Evolutionary conservation across 2,888 invertebrate genomes (phyloP), one percentile per base, ranked within the genome.

Genomic region (Sphaerophoria taeniata): DNA sequence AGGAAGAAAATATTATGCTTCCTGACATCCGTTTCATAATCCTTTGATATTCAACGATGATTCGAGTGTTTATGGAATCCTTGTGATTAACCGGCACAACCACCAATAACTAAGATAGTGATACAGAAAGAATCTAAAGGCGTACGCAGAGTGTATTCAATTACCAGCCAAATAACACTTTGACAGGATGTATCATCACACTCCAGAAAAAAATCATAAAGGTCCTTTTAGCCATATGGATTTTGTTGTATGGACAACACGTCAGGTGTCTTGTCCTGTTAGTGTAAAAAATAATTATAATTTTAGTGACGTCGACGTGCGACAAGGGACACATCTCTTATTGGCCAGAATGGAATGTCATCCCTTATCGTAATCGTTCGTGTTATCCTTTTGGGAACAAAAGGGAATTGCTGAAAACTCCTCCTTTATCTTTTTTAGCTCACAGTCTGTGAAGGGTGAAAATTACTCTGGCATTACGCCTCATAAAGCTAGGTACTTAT

Each of bases 21-120:
- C 85, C 85, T 81, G 81, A 74, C 81, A 85, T 73, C 85, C 85
- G 85, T 81, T 85, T 77, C 65, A 85, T 85, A 81, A 85, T 85
- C 81, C 77, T 45, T 63, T 55, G 60, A 39, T 58, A 55, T 79
- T 79, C 72, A 67, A 79, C 63, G 80, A 47, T 79, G 47, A 79
- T 79, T 24, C 24, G 24, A 69, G 71, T 78, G 65, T 77, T 61
- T 76, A 76, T 85, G 36, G 69, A 70, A 76, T 85, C 51, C 75
- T 70, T 80, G 53, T 77, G 76, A 85, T 70, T 85, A 85, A 80
- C 65, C 84, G 56, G 67, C 72, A 76, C 76, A 60, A 65, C 14
- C n/a, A 80, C 76, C 67, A 65, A 5, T 7, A 36, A 11, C 4
- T 24, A 24, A 24, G 24, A 24, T 24, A 24, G 24, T 24, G 34